Base-by-base conservation (phyloP, 2,113 vertebrate species). In the Lynx canadensis region DNA sequence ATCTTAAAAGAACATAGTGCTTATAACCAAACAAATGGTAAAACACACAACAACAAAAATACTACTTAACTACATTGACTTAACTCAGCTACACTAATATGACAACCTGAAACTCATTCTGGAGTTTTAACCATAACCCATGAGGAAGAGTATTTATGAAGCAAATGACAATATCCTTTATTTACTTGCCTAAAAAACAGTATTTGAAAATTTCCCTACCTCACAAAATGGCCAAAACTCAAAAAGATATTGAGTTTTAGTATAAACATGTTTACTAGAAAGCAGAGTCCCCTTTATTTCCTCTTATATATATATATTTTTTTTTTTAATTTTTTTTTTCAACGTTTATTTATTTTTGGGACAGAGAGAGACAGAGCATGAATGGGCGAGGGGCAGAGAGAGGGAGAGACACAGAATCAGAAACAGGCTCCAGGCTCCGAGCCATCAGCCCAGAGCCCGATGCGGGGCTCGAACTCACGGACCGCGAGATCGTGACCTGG, bases 161-260 rank as follows among this genome's bases (percentile, higher is more conserved):
- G 66, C 41, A 96, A 95, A 96, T 69, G n/a, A 9, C 45, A 93
- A 27, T 36, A 92, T 63, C 12, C 36, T 95, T 97, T 88, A 95
- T 80, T 88, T 38, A 93, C 45, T n/a, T 33, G 57, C 6, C 76
- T 88, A 93, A 74, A 8, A 92, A 87, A 91, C 9, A 31, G 45
- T 85, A 91, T 68, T 33, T 65, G 23, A 93, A 91, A 96, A 95
- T 48, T 25, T 69, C 4, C n/a, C 27, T 36, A 57, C 9, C 5
- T 81, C 69, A 96, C 18, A 84, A 76, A 97, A 91, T 57, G 16
- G 23, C 10, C 65, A 74, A 36, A 68, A 89, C 41, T 81, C 78
- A 81, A 81, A 66, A 81, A 85, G 66, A 95, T 25, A 91, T 0
- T 29, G 45, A 95, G 57, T 97, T 82, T 87, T 63, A 95, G 36